phyloP scores from a whole-genome alignment of 2,113 vertebrate species.

The Rhynchomys soricoides region DNA sequence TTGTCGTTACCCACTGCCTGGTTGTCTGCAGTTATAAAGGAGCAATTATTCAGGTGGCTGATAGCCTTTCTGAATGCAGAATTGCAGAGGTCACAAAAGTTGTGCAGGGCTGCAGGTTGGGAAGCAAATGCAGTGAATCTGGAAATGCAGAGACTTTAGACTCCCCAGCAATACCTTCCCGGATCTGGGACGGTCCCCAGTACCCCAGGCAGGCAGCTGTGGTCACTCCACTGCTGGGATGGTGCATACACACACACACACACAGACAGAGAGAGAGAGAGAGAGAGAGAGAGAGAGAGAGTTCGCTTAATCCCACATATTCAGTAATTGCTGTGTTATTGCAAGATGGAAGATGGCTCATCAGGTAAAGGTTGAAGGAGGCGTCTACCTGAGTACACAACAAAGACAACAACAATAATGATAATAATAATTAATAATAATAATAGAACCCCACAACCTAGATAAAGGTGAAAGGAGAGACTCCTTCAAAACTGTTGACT shows the following conservation, averaged over 20 bases:
- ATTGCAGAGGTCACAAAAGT: slow-evolving; percentile 54
- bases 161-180: background rate
- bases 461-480: background rate
- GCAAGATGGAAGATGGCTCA: background rate
- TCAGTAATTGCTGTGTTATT: background rate
- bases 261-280: no score
- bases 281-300: no score
- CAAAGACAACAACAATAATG: no score
- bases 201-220: background rate
- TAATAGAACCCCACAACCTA: background rate
- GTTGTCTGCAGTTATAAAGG: slow-evolving; percentile 61
- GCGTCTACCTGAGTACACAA: background rate
- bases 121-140: background rate
- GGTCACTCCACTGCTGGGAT: background rate
- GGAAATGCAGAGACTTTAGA: background rate
- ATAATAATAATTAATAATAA: background rate
- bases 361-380: background rate
- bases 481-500: background rate
- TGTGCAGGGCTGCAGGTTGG: background rate
- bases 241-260: background rate
- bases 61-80: slow-evolving; percentile 71
- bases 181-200: no score
- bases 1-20: slow-evolving; percentile 54
- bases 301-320: background rate
- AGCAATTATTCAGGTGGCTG: slow-evolving; percentile 80